A percentile compares a stretch with the other conserved stretches of the same genome.
These are phyloP conservation scores for Clarias gariepinus DNA, from an alignment of 2,113 vertebrate genomes.

Conservation along the genomic window DNA sequence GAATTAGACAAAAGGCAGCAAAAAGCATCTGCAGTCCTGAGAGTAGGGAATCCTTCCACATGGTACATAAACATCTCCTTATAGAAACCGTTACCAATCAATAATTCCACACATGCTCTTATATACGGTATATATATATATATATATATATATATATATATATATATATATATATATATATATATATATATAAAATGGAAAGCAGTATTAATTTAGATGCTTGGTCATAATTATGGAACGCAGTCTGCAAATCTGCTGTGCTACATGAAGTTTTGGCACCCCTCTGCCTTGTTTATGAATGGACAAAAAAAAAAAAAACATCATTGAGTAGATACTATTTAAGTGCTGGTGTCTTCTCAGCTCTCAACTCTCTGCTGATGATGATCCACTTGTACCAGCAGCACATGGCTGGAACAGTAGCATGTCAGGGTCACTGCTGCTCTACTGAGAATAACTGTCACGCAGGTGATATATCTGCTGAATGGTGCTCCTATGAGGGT, in stretches of 20 bases:
- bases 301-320: neutral
- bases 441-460: neutral
- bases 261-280: neutral
- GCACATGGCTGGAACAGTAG: neutral
- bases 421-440: neutral
- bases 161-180: too few species aligned
- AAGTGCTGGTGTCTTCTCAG: neutral
- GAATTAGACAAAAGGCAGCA: too few species aligned
- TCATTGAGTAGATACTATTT: neutral
- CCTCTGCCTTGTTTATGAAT: neutral
- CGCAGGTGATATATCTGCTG: neutral
- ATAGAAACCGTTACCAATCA: too few species aligned
- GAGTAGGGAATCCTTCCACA: too few species aligned
- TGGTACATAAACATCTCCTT: too few species aligned
- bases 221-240: neutral
- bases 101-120: too few species aligned
- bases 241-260: too few species aligned
- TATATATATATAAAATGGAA: too few species aligned
- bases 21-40: too few species aligned
- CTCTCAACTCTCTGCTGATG: neutral
- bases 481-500: neutral
- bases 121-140: too few species aligned
- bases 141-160: too few species aligned
- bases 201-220: neutral
- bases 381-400: neutral